Evolutionary conservation across 2,797 vertebrate genomes (phyloP), one percentile per base, ranked within the genome.

Genomic region (Sparidentex hasta): DNA sequence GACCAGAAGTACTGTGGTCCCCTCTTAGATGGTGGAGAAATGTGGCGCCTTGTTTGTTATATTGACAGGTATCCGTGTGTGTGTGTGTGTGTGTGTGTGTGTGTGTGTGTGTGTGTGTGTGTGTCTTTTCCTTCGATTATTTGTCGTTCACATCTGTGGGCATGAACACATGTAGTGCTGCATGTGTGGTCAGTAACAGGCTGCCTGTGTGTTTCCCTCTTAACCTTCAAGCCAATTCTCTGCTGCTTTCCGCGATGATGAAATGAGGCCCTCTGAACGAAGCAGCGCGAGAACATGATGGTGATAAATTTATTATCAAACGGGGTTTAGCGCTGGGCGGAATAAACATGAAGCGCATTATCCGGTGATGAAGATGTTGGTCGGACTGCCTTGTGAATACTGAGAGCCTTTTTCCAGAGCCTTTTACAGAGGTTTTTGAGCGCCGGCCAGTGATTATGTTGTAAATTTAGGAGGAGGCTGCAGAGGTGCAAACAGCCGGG

Each of bases 251-350:
- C 65, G 50, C 50, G 16, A 64, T 72, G 75, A 85, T 90, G 64
- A 87, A 86, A 84, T 43, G 79, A 73, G 25, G 70, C 65, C 68
- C 68, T 76, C 71, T 58, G 63, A 67, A 83, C 74, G 82, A 88
- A 73, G 63, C 77, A 47, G 81, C 17, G 66, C 21, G 7, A 65
- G 59, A 83, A 83, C 71, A 75, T 59, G 78, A 84, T 83, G 71
- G 78, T 87, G 82, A 93, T 88, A 57, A 86, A 92, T 93, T 71
- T 70, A 92, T 89, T 78, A 87, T 91, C 83, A 92, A 91, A 90
- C 56, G 16, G 84, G 81, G 75, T 86, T 85, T 80, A 88, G 78
- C 33, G 11, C 23, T 51, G 83, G 87, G 85, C 7, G 47, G 91
- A 91, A 92, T 90, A 87, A 88, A 90, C 87, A 92, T 74, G 84